Base-by-base conservation (phyloP, 2,797 vertebrate genomes). In the Dallia pectoralis region DNA sequence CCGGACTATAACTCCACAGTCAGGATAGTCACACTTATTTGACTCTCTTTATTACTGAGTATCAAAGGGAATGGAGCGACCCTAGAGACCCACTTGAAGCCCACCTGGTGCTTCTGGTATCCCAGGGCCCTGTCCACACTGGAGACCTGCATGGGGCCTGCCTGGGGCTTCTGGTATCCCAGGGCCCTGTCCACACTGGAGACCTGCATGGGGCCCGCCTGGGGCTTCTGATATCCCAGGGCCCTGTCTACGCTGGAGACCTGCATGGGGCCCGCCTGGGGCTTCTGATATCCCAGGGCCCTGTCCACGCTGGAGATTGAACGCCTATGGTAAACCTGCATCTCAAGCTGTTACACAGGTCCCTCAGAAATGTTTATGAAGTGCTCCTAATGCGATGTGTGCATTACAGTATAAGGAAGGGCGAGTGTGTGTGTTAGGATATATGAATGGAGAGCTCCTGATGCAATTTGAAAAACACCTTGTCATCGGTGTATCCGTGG, bases 391-490 rank as follows among this genome's bases (percentile, higher is more conserved):
- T 92, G 90, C 81, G 86, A 91, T n/a, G n/a, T n/a, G n/a, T n/a
- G n/a, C n/a, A n/a, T n/a, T n/a, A n/a, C n/a, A n/a, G n/a, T n/a
- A n/a, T n/a, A n/a, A n/a, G n/a, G n/a, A n/a, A n/a, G n/a, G n/a
- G n/a, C n/a, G n/a, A n/a, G n/a, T n/a, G n/a, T n/a, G n/a, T n/a
- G n/a, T n/a, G n/a, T n/a, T n/a, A n/a, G n/a, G 92, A 91, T 93
- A 90, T 88, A 88, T 93, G 91, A 92, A 92, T 91, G 91, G 91
- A 92, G 88, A 89, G 89, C 87, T 91, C 89, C 88, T 93, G 93
- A 93, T 92, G 90, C 81, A 85, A 91, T 93, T 91, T 93, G 87
- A 91, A 87, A 91, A 92, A 92, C 92, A 92, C 90, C 89, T 93
- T 93, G 90, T 94, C 91, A 89, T 90, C 83, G 78, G 74, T 80